Base-by-base conservation (phyloP, 2,888 invertebrate genomes). In the Cephus pygmeus region DNA sequence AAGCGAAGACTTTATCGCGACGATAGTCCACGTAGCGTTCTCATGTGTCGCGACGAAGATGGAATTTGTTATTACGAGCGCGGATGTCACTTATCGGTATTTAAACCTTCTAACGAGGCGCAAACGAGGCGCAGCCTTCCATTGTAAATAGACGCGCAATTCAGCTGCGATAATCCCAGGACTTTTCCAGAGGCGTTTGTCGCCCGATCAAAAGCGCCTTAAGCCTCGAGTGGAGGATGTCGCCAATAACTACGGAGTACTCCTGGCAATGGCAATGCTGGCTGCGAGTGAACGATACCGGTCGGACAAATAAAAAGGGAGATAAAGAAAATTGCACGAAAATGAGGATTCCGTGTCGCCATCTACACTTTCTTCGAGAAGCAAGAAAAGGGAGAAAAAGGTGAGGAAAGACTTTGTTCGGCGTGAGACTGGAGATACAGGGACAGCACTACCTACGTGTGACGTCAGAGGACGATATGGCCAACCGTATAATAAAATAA, bases 11-110 rank as follows among this genome's bases (percentile, higher is more conserved):
- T 23, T 40, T 23, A 56, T 56, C 56, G 23, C 23, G 56, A 56
- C 2, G 23, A 56, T 23, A 56, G 23, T 23, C 56, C 23, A 56
- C 23, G 56, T 56, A 56, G 23, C 56, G 56, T 56, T 56, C 56
- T 23, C 56, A 23, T 56, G 56, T 56, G 56, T 56, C 56, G 56
- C 56, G 56, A 56, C 56, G 9, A 23, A 9, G 56, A 56, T 23
- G 23, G 23, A 56, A 56, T 23, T 56, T 56, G 56, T 56, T 56
- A 15, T 56, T 56, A 56, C 6, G 23, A 9, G 56, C 56, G 73
- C 73, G 71, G 56, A 68, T 73, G 56, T 56, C 56, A 56, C 56
- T 56, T 56, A 56, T 56, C 56, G 56, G 56, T 56, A 56, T 56
- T 56, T 56, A 56, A 56, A 56, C 56, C 56, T 56, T 56, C 56